phyloP scores from a whole-genome alignment of 2,113 vertebrate species.

The Erythrocercus mccallii region DNA sequence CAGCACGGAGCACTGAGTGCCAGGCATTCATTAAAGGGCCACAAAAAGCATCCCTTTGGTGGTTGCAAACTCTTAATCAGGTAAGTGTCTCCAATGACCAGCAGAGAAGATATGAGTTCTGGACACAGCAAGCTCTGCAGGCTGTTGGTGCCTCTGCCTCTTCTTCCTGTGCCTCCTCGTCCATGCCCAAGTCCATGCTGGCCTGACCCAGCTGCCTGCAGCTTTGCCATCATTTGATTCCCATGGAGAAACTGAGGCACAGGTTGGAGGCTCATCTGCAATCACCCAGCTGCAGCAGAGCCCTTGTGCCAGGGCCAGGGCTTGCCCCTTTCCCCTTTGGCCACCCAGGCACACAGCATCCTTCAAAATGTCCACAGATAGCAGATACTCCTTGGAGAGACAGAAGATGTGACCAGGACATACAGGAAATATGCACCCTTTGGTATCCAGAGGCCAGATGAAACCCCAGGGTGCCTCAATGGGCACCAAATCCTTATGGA shows the following conservation, averaged over 20 bases:
- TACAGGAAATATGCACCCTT: accelerated
- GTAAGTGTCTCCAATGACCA: neutral
- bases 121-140: neutral
- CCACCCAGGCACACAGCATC: neutral
- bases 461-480: neutral
- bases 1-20: neutral
- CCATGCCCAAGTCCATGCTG: accelerated
- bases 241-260: neutral
- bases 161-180: neutral
- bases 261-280: accelerated
- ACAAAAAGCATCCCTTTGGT: neutral
- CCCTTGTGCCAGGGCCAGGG: too few species aligned
- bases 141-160: neutral
- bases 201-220: neutral
- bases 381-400: neutral
- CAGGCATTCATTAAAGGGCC: neutral
- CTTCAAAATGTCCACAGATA: neutral
- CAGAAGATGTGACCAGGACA: neutral
- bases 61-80: neutral
- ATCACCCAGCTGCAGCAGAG: neutral
- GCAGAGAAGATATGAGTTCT: neutral
- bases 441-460: neutral
- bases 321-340: accelerated
- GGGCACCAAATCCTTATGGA: neutral
- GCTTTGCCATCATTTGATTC: neutral